Base-by-base conservation (phyloP, 2,888 invertebrate species). In the Neria commutata region DNA sequence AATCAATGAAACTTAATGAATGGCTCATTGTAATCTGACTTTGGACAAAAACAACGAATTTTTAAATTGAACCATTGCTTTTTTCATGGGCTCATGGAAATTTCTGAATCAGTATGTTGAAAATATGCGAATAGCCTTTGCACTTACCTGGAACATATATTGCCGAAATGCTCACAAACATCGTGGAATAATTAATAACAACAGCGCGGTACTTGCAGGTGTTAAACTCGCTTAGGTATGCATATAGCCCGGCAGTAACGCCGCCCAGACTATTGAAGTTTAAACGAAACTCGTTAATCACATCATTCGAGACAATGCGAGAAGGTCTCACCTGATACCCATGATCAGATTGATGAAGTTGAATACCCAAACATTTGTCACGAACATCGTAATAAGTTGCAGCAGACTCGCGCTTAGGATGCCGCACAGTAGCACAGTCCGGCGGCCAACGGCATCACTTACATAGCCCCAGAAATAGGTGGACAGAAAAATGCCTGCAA, bases 81-180 rank as follows among this genome's bases (percentile, higher is more conserved):
- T n/a, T n/a, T n/a, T n/a, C n/a, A n/a, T n/a, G n/a, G n/a, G n/a
- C n/a, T n/a, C n/a, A n/a, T n/a, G n/a, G n/a, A n/a, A n/a, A n/a
- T n/a, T n/a, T n/a, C n/a, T n/a, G n/a, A n/a, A n/a, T n/a, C n/a
- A n/a, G n/a, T n/a, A n/a, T n/a, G n/a, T n/a, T n/a, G n/a, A n/a
- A n/a, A n/a, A n/a, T n/a, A n/a, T n/a, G n/a, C n/a, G n/a, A n/a
- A n/a, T n/a, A n/a, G n/a, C n/a, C n/a, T n/a, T n/a, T n/a, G n/a
- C n/a, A n/a, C 17, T 63, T 70, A 77, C 77, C 77, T 67, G 77
- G 77, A 1, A 77, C 71, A 67, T 77, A 77, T 34, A 77, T 78
- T 10, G 74, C 72, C 8, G 72, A 66, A 56, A 77, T 66, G 62
- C 77, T 77, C 1, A 78, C 77, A 57, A 78, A 77, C 78, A 78